Conservation (phyloP, 2,888 invertebrate genomes). For the Leptopterna dolabrata region DNA sequence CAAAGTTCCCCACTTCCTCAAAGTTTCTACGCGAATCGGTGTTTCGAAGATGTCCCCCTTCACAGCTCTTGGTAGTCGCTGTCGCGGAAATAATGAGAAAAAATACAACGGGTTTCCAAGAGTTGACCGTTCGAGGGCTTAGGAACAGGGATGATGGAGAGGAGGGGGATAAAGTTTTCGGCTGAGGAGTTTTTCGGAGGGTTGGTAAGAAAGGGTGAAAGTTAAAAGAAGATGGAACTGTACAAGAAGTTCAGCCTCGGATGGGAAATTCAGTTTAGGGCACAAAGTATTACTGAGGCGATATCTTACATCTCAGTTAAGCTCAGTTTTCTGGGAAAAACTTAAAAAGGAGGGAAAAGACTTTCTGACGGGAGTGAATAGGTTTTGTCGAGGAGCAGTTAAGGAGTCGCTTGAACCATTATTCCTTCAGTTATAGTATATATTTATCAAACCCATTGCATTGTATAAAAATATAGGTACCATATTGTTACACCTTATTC, state of each 20-base stretch:
- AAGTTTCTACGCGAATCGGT: background rate
- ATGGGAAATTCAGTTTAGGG: slow-evolving; percentile 44
- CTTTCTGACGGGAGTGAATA: slow-evolving; percentile 45
- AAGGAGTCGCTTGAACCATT: background rate
- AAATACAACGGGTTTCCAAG: slow-evolving; percentile 21
- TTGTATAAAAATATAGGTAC: background rate
- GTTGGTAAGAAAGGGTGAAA: slow-evolving; percentile 16
- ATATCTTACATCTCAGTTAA: slow-evolving; percentile 52
- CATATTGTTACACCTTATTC: background rate
- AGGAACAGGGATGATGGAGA: background rate
- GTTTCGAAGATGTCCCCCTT: background rate
- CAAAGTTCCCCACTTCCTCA: background rate
- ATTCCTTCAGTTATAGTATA: too few species aligned
- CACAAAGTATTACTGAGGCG: slow-evolving; percentile 45
- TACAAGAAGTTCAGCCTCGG: slow-evolving; percentile 33
- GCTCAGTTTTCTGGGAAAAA: slow-evolving; percentile 10
- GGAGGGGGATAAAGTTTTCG: background rate
- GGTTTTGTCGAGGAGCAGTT: slow-evolving; percentile 19
- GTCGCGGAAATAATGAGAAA: slow-evolving; percentile 44
- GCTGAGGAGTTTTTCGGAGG: slow-evolving; percentile 12
- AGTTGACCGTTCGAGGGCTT: slow-evolving; percentile 45
- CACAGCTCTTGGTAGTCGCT: background rate
- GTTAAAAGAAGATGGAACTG: slow-evolving; percentile 48
- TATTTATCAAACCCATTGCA: background rate
- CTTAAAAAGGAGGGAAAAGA: background rate